Evolutionary conservation across 2,113 vertebrate species (phyloP), one percentile per base, ranked within the genome.

Genomic region (Colaptes auratus): DNA sequence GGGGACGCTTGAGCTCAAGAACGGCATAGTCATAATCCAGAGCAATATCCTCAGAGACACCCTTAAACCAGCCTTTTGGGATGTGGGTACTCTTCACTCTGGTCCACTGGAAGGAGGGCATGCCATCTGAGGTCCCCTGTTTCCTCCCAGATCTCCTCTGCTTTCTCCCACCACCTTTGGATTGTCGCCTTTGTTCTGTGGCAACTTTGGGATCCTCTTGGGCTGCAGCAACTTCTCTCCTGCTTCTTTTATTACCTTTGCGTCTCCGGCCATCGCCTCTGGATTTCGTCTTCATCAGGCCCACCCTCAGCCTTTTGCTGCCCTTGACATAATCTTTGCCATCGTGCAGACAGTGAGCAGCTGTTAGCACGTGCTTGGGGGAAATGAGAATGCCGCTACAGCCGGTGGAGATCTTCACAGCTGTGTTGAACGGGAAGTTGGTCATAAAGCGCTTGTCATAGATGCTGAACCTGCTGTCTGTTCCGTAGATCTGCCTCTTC

Each of bases 11-110:
- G 93, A 99, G 96, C 95, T 99, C 99, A 85, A 99, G 97, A 65
- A 99, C 96, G 4, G 99, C 99, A 3, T 99, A 99, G 95, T 99
- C 99, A 8, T 99, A 99, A 97, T 99, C 99, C 7, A 99, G 95
- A 72, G 98, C 95, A 6, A 98, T 87, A n/a, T 98, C 97, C 1
- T 95, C 97, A 4, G 98, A 93, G 30, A 98, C 97, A 2, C 98
- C 98, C 77, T 97, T 98, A 64, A 98, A 98, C 99, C 99, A 99
- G 80, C 99, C 99, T 95, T 98, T 99, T 0, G 99, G 99, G 39
- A 99, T 97, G 92, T 99, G 98, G 6, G 98, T 99, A 48, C 98
- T 98, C 96, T 98, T 99, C 88, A 99, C 99, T 6, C 98, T 98
- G 46, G 99, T 99, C 99, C 99, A 99, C 96, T 98, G 98, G 96